Evolutionary conservation across 2,888 invertebrate genomes (phyloP).

Genomic region (Machimus rusticus): DNA sequence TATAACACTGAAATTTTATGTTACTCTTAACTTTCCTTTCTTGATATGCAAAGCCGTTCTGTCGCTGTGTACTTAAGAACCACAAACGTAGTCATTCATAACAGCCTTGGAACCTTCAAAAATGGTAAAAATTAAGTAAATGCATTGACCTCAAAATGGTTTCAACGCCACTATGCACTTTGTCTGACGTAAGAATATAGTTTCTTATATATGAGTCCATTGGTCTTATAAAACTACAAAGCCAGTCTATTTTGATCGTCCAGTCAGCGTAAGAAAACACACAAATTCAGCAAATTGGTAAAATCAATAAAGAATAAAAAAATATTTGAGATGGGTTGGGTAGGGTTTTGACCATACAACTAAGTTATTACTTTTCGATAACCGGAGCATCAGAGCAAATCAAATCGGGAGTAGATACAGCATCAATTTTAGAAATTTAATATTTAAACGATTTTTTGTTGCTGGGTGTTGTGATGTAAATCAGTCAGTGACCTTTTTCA

Average conservation of each 20-base stretch:
- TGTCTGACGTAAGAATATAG: neutral
- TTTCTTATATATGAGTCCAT: neutral
- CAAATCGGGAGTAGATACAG: neutral
- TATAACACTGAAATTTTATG: too few relatives aligned
- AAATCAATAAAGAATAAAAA: neutral
- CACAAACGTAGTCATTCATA: neutral
- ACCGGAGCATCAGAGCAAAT: neutral
- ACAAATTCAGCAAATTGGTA: neutral
- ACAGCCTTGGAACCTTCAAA: neutral
- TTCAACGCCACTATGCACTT: neutral
- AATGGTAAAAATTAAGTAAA: neutral
- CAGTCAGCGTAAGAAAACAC: neutral
- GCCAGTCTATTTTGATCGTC: neutral
- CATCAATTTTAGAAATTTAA: neutral
- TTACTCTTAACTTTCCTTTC: too few relatives aligned
- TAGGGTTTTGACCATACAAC: neutral
- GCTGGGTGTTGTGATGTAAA: neutral
- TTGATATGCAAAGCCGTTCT: too few relatives aligned
- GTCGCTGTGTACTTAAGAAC: neutral
- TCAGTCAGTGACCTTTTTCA: neutral
- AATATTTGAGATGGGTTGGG: neutral
- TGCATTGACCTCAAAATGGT: neutral
- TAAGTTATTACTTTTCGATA: neutral
- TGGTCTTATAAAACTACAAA: neutral
- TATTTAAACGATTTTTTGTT: neutral